Base-by-base conservation (phyloP, 2,888 invertebrate species). In the Linnaemya tessellans region DNA sequence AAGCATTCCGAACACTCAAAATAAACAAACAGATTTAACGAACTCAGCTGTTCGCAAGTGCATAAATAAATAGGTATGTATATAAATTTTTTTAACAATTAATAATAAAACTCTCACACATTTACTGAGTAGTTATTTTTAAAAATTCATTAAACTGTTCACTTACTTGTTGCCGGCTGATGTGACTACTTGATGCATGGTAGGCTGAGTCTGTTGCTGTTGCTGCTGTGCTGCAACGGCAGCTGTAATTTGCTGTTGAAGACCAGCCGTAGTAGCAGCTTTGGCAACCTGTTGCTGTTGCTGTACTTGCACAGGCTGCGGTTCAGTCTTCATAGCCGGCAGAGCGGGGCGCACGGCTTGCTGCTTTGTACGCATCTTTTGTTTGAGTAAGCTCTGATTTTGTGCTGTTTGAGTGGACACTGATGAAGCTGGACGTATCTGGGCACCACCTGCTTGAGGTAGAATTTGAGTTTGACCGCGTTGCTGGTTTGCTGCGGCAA, bases 321-420 rank as follows among this genome's bases (percentile, higher is more conserved):
- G 96, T 86, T 90, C 90, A 84, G 90, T 89, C 89, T 93, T 93
- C 87, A 95, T 92, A 78, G 92, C 92, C 67, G 93, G 93, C 84
- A 96, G 94, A 25, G 96, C 96, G n/a, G 96, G 96, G 80, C 95
- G 93, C 88, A 95, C 94, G 87, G 94, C 93, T 56, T 94, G 93
- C 56, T 95, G 95, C 92, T 97, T 97, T 71, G 95, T 96, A 22
- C 97, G 95, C 91, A 95, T 93, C 88, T 94, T 94, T 9, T 93
- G 92, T 77, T 93, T 92, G 4, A 93, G 88, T 68, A 92, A 87
- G 79, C 90, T 92, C 85, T 93, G 92, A 82, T 92, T 92, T 84
- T 92, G 92, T 1, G 94, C 93, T 0, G 97, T 97, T 92, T 97
- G 97, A 0, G 97, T 97, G 8, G 97, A 97, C 13, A 97, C 97